These are phyloP conservation scores for Cephus runcator DNA, from an alignment of 2,888 invertebrate species.

Conservation along the genomic window DNA sequence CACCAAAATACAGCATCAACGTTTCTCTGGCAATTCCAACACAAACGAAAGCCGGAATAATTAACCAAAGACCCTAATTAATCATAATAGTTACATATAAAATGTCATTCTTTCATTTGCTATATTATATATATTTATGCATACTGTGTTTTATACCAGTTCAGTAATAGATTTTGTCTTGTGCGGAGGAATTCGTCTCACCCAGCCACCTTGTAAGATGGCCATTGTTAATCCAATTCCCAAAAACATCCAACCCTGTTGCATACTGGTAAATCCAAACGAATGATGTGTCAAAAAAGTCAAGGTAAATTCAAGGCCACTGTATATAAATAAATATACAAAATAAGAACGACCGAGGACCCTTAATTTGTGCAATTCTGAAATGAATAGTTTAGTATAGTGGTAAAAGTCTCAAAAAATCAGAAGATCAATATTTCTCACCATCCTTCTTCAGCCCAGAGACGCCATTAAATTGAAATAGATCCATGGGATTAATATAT, in stretches of 20 bases:
- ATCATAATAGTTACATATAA: constrained; percentile 8
- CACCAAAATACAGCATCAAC: constrained; percentile 79
- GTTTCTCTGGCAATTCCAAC: constrained; percentile 78
- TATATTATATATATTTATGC: neutral
- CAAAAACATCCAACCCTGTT: constrained; percentile 98
- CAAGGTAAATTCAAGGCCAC: constrained; percentile 96
- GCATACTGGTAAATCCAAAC: constrained; percentile 91
- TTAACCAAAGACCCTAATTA: constrained; percentile 78
- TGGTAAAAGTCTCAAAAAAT: constrained; percentile 69
- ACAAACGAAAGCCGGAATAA: constrained; percentile 87
- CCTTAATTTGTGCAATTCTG: constrained; percentile 75
- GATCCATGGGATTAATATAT: constrained; percentile 72
- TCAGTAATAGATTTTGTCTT: constrained; percentile 79
- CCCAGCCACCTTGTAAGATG: constrained; percentile 87
- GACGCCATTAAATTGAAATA: constrained; percentile 71
- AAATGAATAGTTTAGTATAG: constrained; percentile 25
- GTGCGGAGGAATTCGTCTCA: constrained; percentile 80
- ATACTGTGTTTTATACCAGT: constrained; percentile 60
- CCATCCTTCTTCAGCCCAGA: constrained; percentile 58
- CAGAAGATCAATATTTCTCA: constrained; percentile 66
- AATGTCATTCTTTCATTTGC: neutral
- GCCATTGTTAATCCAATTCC: constrained; percentile 94
- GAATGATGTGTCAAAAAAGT: constrained; percentile 95
- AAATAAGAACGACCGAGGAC: constrained; percentile 85
- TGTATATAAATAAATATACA: constrained; percentile 92